Percentiles rank a stretch among this genome's conserved stretches.
Conservation (phyloP, 2,797 vertebrate genomes). For the Chloroceryle inda region DNA sequence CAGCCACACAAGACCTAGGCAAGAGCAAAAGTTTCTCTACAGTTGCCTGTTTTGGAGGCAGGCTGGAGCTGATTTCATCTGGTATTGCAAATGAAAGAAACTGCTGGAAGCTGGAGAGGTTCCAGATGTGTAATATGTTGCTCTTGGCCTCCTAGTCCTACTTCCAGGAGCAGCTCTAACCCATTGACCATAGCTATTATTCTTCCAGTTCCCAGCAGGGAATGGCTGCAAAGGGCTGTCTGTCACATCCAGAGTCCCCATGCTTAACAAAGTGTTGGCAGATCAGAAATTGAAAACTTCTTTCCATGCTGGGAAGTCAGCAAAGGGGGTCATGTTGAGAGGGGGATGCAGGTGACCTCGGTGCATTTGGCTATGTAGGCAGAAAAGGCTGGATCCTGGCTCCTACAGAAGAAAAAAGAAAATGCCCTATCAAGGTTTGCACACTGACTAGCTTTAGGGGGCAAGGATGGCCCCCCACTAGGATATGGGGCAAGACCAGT, state of each 20-base stretch:
- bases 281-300: not conserved
- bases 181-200: not conserved
- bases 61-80: not conserved
- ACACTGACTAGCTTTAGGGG: not conserved
- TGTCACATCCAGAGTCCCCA: not conserved
- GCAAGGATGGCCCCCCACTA: not conserved
- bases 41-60: not conserved
- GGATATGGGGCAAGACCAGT: not conserved
- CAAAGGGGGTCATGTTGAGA: not conserved
- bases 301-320: not conserved
- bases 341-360: not conserved
- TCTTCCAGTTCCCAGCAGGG: not conserved
- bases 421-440: not conserved
- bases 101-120: not conserved
- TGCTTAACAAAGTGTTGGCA: not conserved
- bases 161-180: not conserved
- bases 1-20: not conserved
- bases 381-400: not conserved
- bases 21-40: not conserved
- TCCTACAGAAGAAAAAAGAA: not conserved
- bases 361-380: not conserved
- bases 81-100: not conserved
- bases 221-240: not conserved
- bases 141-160: not conserved
- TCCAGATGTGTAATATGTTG: fast-evolving